Evolutionary conservation across 2,113 vertebrate species (phyloP).

Genomic region (Mungos mungo): DNA sequence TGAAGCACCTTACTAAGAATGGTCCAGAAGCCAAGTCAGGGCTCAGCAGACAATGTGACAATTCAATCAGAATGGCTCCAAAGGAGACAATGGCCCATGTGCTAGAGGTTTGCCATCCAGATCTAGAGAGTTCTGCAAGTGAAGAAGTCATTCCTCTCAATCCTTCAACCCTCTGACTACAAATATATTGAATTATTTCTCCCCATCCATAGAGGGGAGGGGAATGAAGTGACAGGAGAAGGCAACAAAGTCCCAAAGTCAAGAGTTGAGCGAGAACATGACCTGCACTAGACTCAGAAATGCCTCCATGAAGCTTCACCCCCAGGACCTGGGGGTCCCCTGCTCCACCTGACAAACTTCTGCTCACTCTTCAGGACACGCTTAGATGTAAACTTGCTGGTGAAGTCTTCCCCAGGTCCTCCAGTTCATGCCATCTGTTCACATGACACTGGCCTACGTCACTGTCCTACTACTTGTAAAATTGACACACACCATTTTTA

Average conservation of each 20-base stretch:
- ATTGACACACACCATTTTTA: not conserved
- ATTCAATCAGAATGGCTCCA: not conserved
- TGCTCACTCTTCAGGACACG: not conserved
- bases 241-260: not conserved
- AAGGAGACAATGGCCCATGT: too few species aligned
- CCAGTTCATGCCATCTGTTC: not conserved
- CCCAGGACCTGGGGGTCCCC: not conserved
- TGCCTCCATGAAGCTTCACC: not conserved
- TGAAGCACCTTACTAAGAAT: not conserved
- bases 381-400: not conserved
- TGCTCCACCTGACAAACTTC: not conserved
- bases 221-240: not conserved
- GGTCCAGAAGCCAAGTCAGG: not conserved
- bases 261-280: too few species aligned
- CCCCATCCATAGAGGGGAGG: not conserved
- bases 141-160: not conserved
- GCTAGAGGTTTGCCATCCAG: not conserved
- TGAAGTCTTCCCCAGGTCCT: not conserved
- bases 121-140: not conserved
- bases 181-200: not conserved
- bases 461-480: too few species aligned
- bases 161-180: not conserved
- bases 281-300: too few species aligned
- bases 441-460: not conserved
- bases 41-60: not conserved